Evolutionary conservation across 2,888 invertebrate species (phyloP).

Genomic region (Pediacus dermestoides): DNA sequence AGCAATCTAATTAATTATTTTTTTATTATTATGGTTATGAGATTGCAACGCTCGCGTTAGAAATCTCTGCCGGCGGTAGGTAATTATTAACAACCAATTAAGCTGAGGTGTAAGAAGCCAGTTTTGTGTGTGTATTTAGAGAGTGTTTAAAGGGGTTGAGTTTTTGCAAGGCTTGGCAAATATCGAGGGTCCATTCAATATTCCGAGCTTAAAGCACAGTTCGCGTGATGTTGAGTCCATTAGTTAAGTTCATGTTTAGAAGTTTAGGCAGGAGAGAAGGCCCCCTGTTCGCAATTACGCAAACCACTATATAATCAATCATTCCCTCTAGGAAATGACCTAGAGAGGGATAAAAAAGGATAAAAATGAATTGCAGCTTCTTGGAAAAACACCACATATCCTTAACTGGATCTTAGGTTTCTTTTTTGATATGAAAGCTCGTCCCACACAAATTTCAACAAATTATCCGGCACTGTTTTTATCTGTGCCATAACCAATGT

Average conservation of each 20-base stretch:
- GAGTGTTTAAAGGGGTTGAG: slow-evolving; percentile 5
- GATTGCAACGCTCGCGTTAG: too few relatives aligned
- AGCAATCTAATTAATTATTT: too few relatives aligned
- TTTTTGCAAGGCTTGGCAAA: slow-evolving; percentile 11
- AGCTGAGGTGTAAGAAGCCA: too few relatives aligned
- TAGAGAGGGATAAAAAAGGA: too few relatives aligned
- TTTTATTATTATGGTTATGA: too few relatives aligned
- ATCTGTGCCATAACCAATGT: too few relatives aligned
- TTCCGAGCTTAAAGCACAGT: slow-evolving; percentile 25
- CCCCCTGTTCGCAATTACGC: slow-evolving; percentile 41
- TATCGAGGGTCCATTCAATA: slow-evolving; percentile 10
- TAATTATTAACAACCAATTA: too few relatives aligned
- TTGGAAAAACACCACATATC: slow-evolving; percentile 22
- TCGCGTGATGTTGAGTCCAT: slow-evolving; percentile 40
- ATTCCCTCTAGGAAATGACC: slow-evolving; percentile 34
- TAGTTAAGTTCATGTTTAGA: slow-evolving; percentile 44
- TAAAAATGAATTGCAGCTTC: slow-evolving; percentile 33
- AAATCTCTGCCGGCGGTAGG: too few relatives aligned
- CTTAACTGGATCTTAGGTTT: slow-evolving; percentile 6
- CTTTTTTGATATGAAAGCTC: too few relatives aligned
- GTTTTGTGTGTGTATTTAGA: background rate
- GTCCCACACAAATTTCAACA: too few relatives aligned
- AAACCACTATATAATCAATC: slow-evolving; percentile 43
- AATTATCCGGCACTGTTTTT: too few relatives aligned
- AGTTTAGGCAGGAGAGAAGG: slow-evolving; percentile 34